Base-by-base conservation (phyloP, 1,140 invertebrate species). In the Drosophila pandora region DNA sequence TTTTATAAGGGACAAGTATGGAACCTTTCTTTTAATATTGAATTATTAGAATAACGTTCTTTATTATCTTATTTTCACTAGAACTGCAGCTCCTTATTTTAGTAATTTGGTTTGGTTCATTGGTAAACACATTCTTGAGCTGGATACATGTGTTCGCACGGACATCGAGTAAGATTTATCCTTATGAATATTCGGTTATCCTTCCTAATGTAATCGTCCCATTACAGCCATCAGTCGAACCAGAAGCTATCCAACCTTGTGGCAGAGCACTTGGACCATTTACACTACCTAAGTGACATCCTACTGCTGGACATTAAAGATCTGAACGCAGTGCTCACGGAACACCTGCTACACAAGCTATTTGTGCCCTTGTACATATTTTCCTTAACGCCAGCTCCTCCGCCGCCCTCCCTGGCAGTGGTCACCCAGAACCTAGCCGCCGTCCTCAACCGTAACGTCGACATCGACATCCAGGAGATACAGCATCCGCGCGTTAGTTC, bases 41-140 rank as follows among this genome's bases (percentile, higher is more conserved):
- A 37, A 22, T 41, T 21, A 10, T 34, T 34, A 10, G 2, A 2
- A 2, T 10, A 3, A 37, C 34, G 8, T 37, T 12, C 10, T 34
- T 30, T 7, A 30, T 25, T 17, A 2, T 1, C 17, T 32, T 6
- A 37, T 0, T 1, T 13, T 1, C 25, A 88, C n/a, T 69, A 94
- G 96, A 93, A 99, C 98, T 49, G 98, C 98, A 45, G 97, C 97
- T 22, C 97, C 98, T 8, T 99, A 99, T 93, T 99, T 99, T 91
- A 98, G 97, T 68, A 99, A 99, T 93, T 94, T 99, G 23, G 98
- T 99, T n/a, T 99, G 98, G 97, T 99, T 99, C 89, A 99, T 99
- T 91, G 98, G 98, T 52, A 98, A 98, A 93, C 98, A 99, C 92
- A 98, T 99, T 61, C 93, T 99, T 63, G 98, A 99, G 92, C 92